Percentiles rank a stretch among this genome's conserved stretches.
Conservation (phyloP, 2,797 vertebrate genomes). For the Merluccius polli region DNA sequence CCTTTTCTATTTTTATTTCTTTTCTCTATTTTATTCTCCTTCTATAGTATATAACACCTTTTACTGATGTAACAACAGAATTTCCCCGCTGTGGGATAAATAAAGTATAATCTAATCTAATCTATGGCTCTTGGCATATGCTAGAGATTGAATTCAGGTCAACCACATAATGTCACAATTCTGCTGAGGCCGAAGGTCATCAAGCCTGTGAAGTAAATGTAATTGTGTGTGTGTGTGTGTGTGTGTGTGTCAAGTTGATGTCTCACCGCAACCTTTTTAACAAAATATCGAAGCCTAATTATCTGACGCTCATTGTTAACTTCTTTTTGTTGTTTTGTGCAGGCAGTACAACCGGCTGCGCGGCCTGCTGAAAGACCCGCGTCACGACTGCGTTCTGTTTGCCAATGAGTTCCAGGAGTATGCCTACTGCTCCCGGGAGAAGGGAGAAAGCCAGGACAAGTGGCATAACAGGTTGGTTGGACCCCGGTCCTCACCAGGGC, state of each 20-base stretch:
- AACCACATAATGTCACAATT: conserved; percentile 43
- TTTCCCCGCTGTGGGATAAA: too few species aligned
- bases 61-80: too few species aligned
- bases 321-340: conserved; percentile 4
- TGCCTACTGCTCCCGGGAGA: conserved; percentile 82
- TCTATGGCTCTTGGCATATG: conserved; percentile 2
- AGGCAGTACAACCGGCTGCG: conserved; percentile 89
- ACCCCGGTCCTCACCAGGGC: background rate
- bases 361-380: conserved; percentile 83
- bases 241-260: too few species aligned
- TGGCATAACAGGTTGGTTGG: conserved; percentile 87
- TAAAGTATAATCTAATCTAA: too few species aligned
- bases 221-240: background rate
- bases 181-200: conserved; percentile 39
- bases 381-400: conserved; percentile 85
- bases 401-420: conserved; percentile 90
- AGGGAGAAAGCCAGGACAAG: conserved; percentile 82
- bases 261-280: background rate
- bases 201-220: too few species aligned
- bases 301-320: background rate
- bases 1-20: too few species aligned
- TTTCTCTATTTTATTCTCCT: too few species aligned
- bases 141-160: conserved; percentile 25
- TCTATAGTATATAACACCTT: too few species aligned
- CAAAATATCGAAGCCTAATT: background rate